phyloP scores from a whole-genome alignment of 2,113 vertebrate genomes.

The Hippocampus guttulatus region DNA sequence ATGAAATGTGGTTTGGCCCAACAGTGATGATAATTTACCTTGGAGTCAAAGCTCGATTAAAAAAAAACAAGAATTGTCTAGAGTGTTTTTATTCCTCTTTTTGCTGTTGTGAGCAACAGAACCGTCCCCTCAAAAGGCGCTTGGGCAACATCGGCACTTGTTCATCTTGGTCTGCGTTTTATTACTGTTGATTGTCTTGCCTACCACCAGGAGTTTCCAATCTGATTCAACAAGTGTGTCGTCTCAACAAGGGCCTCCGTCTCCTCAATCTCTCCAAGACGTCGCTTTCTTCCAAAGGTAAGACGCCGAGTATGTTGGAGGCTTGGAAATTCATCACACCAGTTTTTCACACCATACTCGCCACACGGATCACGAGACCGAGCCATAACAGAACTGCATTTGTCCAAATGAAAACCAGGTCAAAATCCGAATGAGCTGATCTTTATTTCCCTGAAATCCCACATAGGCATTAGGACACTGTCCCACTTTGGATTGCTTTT shows the following conservation, averaged over 20 bases:
- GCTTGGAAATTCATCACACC: neutral
- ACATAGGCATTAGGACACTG: conserved; percentile 32
- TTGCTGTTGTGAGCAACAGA: neutral
- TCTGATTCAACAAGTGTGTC: conserved; percentile 85
- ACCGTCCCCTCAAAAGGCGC: neutral
- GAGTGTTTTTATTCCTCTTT: neutral
- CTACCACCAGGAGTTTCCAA: conserved; percentile 75
- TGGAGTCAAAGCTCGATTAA: neutral
- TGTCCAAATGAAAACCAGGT: conserved; percentile 43
- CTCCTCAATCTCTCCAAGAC: conserved; percentile 86
- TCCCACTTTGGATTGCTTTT: conserved; percentile 44
- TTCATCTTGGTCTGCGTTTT: neutral
- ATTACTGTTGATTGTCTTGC: neutral
- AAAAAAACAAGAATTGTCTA: neutral
- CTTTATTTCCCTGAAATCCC: conserved; percentile 31
- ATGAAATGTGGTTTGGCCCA: neutral
- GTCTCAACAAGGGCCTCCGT: conserved; percentile 82
- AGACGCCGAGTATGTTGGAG: neutral
- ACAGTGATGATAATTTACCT: neutral
- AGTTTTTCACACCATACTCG: neutral
- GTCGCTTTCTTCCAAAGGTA: conserved; percentile 82
- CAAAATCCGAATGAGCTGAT: conserved; percentile 43
- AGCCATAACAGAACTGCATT: neutral
- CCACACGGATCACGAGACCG: conserved; percentile 6
- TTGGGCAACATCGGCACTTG: neutral